phyloP scores from a whole-genome alignment of 2,113 vertebrate species.

The Carettochelys insculpta region DNA sequence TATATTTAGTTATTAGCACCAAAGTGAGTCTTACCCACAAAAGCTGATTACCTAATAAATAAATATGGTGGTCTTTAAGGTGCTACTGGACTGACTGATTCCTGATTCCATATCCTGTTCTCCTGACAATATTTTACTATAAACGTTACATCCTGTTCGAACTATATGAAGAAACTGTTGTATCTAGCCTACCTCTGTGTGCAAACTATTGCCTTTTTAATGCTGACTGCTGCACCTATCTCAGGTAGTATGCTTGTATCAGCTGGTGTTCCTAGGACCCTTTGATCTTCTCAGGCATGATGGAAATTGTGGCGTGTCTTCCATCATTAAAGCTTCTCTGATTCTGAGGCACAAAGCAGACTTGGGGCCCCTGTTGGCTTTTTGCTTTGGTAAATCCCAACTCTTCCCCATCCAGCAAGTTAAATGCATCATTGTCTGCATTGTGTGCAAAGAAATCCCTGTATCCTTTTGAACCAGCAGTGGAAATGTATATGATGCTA shows the following conservation, averaged over 20 bases:
- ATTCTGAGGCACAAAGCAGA: neutral
- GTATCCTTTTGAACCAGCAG: neutral
- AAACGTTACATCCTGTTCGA: neutral
- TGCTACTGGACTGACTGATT: too few relatives aligned
- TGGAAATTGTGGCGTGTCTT: neutral
- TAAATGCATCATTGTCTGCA: neutral
- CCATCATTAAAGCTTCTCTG: neutral
- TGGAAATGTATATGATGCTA: neutral
- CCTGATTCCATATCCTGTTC: neutral
- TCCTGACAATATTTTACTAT: neutral
- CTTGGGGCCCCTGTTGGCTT: neutral
- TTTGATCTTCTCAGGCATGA: neutral
- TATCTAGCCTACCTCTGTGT: neutral
- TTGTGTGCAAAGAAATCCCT: neutral
- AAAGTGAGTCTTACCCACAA: too few relatives aligned
- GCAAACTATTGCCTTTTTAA: neutral
- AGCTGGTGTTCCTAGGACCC: neutral
- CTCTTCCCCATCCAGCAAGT: neutral
- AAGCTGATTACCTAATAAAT: too few relatives aligned
- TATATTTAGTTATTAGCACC: too few relatives aligned
- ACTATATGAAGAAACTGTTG: neutral
- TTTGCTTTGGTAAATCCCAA: neutral
- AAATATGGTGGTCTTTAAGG: too few relatives aligned
- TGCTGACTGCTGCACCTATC: neutral
- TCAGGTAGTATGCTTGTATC: neutral